Evolutionary conservation across 2,797 vertebrate species (phyloP), one percentile per base, ranked within the genome.

Genomic region (Falco novaeseelandiae): DNA sequence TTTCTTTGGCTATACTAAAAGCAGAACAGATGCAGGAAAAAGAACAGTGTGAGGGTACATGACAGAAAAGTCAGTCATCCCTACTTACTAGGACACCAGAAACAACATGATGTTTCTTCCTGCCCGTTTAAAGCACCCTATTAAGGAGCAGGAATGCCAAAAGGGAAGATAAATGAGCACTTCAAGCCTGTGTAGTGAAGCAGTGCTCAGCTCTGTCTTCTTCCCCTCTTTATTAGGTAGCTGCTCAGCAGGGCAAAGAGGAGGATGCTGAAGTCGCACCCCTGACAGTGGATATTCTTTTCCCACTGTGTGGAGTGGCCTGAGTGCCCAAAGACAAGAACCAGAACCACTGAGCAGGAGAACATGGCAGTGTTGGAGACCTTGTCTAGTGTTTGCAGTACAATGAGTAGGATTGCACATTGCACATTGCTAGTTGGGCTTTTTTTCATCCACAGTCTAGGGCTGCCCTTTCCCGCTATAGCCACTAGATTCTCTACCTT

Each of bases 321-420:
- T 5, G 8, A 86, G 29, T 32, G 38, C 54, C n/a, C 49, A 30
- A 40, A 89, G 55, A 25, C 6, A 29, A n/a, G 40, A 78, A n/a
- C 23, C 32, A n/a, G 58, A 58, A 34, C 15, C 36, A 14, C 52
- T 74, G 20, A 86, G 40, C 36, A n/a, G 23, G 44, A 63, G 70
- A 57, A 32, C 5, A 2, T 2, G 3, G 2, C 6, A 2, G 2
- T 18, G 9, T 67, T 81, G 57, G 65, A 71, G 32, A 30, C 25
- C 19, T 67, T 34, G 15, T 40, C 25, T 11, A 0, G 15, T 59
- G 15, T 66, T 86, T 58, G 32, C 34, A 65, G 70, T 73, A 30
- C 30, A 23, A 3, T 7, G 27, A 16, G 6, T 22, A 58, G 65
- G 30, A 27, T 44, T 77, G 8, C 42, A 76, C 5, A 9, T 36